Base-by-base conservation (phyloP, 2,113 vertebrate species). In the Syngnathoides biaculeatus region DNA sequence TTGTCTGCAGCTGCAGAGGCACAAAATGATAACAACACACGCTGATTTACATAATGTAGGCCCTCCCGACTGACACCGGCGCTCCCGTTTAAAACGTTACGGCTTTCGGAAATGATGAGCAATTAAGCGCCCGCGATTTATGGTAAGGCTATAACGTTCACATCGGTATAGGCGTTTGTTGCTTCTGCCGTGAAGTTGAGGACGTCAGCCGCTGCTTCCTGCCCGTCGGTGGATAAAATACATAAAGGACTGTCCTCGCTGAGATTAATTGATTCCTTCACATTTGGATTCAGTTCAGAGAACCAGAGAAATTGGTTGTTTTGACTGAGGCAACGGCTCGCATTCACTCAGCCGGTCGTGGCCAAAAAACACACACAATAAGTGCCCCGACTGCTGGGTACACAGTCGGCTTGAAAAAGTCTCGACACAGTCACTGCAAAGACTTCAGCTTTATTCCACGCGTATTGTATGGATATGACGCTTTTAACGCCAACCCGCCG, bases 231-330 rank as follows among this genome's bases (percentile, higher is more conserved):
- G 71, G 69, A 75, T 78, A 75, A 77, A 81, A 76, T 61, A 73
- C 84, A 80, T 72, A 76, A 78, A 80, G 60, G 73, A 75, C 74
- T 73, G 71, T 77, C 72, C 73, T 71, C 81, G 69, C 74, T 67
- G 77, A 85, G 81, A 86, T 84, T 79, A 88, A 88, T 81, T 88
- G 85, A 87, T 87, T 85, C 72, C 71, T 86, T 81, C 79, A 86
- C 71, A 84, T 83, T 82, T 84, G 80, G 83, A 84, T 86, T 86
- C 76, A 83, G 81, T 84, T 87, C 80, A 82, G 65, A 87, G 84
- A 84, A 79, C 65, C 75, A 74, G 67, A 84, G 77, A 86, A 85
- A 88, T 80, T 75, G 79, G 75, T 82, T 86, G 79, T 89, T 87
- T 85, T 81, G 85, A 85, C 78, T 83, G 45, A 62, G 47, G 63